These are phyloP conservation scores for Acrocera orbiculus DNA, from an alignment of 2,888 invertebrate genomes.

Conservation along the genomic window DNA sequence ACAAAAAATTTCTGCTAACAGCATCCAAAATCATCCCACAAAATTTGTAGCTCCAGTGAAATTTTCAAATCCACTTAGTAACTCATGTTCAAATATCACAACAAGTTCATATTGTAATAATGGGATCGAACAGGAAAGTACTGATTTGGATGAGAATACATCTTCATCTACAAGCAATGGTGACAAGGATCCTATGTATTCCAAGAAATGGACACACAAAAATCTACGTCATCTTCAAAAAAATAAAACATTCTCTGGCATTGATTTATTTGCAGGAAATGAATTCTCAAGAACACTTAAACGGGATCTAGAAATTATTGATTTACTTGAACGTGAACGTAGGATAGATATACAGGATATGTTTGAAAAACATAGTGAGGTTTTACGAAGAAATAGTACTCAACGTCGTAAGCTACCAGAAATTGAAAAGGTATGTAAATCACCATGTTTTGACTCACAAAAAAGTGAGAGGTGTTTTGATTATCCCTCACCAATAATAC, in stretches of 20 bases:
- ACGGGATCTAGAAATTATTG: constrained; percentile 30
- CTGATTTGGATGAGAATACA: constrained; percentile 10
- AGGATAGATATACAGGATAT: constrained; percentile 30
- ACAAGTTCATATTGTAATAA: constrained; percentile 26
- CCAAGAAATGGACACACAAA: constrained; percentile 16
- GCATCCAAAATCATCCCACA: no score
- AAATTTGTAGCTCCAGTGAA: constrained; percentile 1
- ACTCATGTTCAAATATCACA: constrained; percentile 27
- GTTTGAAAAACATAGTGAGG: constrained; percentile 21
- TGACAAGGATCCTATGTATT: constrained; percentile 15
- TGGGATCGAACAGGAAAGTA: constrained; percentile 13
- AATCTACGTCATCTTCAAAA: constrained; percentile 19
- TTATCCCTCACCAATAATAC: neutral
- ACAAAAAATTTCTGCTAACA: no score
- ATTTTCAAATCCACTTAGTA: constrained; percentile 19
- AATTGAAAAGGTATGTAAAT: constrained; percentile 24
- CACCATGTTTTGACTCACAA: constrained; percentile 18
- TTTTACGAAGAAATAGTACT: constrained; percentile 12
- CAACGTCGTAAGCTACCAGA: constrained; percentile 25
- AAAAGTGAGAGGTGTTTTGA: neutral
- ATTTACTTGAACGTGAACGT: constrained; percentile 29
- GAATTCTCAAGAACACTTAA: constrained; percentile 26
- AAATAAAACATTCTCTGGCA: constrained; percentile 25
- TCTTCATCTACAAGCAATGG: constrained; percentile 7
- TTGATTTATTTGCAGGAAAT: constrained; percentile 21